A percentile compares a stretch with the other conserved stretches of the same genome.
phyloP scores from a whole-genome alignment of 2,113 vertebrate species.

The Pogonocichla stellata region DNA sequence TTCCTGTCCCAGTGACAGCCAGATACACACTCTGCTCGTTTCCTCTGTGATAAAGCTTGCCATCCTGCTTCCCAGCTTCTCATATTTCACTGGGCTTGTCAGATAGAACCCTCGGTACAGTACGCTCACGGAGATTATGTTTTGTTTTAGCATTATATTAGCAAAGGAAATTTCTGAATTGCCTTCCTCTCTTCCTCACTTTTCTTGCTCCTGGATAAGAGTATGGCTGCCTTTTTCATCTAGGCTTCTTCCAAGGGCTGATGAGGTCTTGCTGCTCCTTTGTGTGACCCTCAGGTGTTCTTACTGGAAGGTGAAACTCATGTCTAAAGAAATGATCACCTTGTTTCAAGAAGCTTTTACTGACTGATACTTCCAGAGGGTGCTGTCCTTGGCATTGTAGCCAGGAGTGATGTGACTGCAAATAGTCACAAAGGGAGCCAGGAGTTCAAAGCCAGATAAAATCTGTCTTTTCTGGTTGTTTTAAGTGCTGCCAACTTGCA shows the following conservation, averaged over 20 bases:
- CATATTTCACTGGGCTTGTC: constrained; percentile 37
- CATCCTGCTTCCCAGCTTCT: background rate
- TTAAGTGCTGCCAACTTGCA: background rate
- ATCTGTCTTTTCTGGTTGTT: background rate
- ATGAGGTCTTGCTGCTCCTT: background rate
- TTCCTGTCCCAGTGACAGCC: constrained; percentile 35
- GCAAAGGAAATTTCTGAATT: background rate
- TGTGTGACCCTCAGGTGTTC: background rate
- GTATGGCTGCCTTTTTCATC: background rate
- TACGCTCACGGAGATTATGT: background rate
- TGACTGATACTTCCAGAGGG: background rate
- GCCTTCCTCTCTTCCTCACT: background rate
- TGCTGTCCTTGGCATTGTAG: background rate
- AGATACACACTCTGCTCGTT: background rate
- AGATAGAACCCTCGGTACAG: background rate
- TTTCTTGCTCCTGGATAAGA: background rate
- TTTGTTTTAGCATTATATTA: background rate
- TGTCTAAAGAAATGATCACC: background rate
- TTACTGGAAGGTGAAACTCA: background rate
- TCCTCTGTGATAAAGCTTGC: constrained; percentile 1
- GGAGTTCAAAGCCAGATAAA: background rate
- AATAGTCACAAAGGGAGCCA: background rate
- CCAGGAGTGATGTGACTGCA: background rate
- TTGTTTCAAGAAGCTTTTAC: background rate
- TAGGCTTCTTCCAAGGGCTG: background rate